These are phyloP conservation scores for Hypsopygia costalis DNA, from an alignment of 2,888 invertebrate species.

Conservation along the genomic window DNA sequence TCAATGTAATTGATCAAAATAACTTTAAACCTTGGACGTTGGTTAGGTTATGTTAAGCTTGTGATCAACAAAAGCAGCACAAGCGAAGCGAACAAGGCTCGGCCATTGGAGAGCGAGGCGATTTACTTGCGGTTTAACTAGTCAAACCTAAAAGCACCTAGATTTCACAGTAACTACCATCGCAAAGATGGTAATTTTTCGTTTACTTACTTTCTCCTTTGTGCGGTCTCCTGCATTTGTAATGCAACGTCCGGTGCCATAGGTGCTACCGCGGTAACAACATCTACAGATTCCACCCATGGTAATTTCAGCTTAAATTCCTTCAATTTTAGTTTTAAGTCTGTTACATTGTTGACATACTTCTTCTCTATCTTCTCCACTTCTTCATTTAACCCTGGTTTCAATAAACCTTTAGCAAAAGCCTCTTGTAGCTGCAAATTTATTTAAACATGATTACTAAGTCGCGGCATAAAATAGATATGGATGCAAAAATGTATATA, in stretches of 20 bases:
- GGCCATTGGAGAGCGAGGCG: too few relatives aligned
- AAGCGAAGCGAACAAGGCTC: too few relatives aligned
- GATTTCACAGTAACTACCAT: too few relatives aligned
- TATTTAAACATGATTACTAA: too few relatives aligned
- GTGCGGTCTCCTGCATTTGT: slow-evolving; percentile 88
- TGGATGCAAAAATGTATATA: slow-evolving; percentile 30
- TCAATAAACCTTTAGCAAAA: slow-evolving; percentile 90
- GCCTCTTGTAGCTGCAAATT: slow-evolving; percentile 91
- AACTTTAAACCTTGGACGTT: too few relatives aligned
- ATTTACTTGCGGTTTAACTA: too few relatives aligned
- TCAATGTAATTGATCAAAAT: too few relatives aligned
- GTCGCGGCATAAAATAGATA: too few relatives aligned
- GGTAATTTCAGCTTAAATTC: slow-evolving; percentile 86
- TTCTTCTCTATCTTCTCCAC: slow-evolving; percentile 78
- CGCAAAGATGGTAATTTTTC: too few relatives aligned
- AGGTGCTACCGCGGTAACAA: slow-evolving; percentile 88
- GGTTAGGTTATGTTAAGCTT: too few relatives aligned
- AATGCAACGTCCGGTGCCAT: slow-evolving; percentile 91
- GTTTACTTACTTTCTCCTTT: slow-evolving; percentile 81
- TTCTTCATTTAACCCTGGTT: slow-evolving; percentile 91
- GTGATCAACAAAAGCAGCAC: too few relatives aligned
- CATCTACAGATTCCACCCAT: slow-evolving; percentile 93
- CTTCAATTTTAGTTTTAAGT: slow-evolving; percentile 85
- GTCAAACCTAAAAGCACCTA: too few relatives aligned
- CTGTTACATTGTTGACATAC: slow-evolving; percentile 86